These are phyloP conservation scores for Drosophila phalerata DNA, from an alignment of 2,888 invertebrate genomes.

Conservation along the genomic window DNA sequence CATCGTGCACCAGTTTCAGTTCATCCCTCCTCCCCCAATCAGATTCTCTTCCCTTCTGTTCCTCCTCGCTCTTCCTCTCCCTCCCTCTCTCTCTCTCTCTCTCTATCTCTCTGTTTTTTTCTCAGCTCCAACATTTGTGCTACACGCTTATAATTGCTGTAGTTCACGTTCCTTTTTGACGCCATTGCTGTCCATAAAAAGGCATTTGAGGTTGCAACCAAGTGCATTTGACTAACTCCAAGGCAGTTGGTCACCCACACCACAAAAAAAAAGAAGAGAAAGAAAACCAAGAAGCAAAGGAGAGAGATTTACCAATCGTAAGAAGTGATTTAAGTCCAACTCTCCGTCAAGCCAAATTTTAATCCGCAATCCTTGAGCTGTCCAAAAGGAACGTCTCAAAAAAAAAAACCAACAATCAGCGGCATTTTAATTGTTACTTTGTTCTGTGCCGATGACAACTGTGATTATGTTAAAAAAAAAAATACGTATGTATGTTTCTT, in stretches of 20 bases:
- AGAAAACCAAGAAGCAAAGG: not conserved
- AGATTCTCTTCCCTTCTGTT: not conserved
- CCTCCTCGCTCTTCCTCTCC: not conserved
- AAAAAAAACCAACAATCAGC: constrained; percentile 12
- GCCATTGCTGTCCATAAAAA: constrained; percentile 41
- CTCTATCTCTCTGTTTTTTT: not conserved
- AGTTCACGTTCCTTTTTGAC: constrained; percentile 24
- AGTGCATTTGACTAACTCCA: constrained; percentile 42
- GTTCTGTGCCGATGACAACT: constrained; percentile 43
- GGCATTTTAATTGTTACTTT: constrained; percentile 64
- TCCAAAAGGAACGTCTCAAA: not conserved
- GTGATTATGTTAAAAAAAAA: constrained; percentile 10
- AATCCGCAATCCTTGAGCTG: not conserved
- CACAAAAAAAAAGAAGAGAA: not conserved
- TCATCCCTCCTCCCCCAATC: constrained; percentile 9
- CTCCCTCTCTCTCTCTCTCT: not conserved
- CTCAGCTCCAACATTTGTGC: not conserved
- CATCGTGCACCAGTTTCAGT: constrained; percentile 57
- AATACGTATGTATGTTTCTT: constrained; percentile 7
- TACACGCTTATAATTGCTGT: constrained; percentile 44
- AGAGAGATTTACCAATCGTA: constrained; percentile 7
- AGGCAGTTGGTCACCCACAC: constrained; percentile 32
- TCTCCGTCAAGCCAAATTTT: not conserved
- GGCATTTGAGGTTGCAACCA: constrained; percentile 35
- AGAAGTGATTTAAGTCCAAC: constrained; percentile 2